These are phyloP conservation scores for Sminthurides aquaticus DNA, from an alignment of 2,888 invertebrate species.

Conservation along the genomic window DNA sequence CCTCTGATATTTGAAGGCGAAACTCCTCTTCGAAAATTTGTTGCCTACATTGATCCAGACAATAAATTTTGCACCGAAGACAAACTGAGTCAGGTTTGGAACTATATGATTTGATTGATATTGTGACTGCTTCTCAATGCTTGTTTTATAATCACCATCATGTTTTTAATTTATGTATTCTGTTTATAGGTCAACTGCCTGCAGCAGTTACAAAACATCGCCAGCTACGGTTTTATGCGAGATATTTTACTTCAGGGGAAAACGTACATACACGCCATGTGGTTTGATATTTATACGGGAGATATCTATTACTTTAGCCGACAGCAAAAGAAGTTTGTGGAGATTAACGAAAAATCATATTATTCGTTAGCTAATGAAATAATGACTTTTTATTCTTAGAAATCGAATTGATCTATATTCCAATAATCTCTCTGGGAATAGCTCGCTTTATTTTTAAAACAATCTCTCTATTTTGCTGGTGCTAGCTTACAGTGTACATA, in stretches of 20 bases:
- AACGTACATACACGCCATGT: conserved; percentile 83
- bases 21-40: conserved; percentile 77
- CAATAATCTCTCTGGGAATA: too few species aligned
- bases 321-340: conserved; percentile 72
- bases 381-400: conserved; percentile 62
- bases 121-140: conserved; percentile 2
- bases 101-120: background rate
- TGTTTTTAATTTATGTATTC: background rate
- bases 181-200: conserved; percentile 69
- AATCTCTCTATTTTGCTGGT: too few species aligned
- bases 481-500: too few species aligned
- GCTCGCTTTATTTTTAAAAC: too few species aligned
- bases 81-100: conserved; percentile 79
- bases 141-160: background rate
- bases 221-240: conserved; percentile 83
- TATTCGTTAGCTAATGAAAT: conserved; percentile 69
- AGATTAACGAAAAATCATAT: conserved; percentile 75
- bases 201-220: conserved; percentile 85
- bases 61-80: conserved; percentile 80
- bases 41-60: conserved; percentile 90
- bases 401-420: too few species aligned
- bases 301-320: conserved; percentile 92
- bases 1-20: conserved; percentile 80
- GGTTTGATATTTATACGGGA: conserved; percentile 96
- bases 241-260: conserved; percentile 70